phyloP scores from a whole-genome alignment of 2,797 vertebrate species.

The Halcyon smyrnensis region DNA sequence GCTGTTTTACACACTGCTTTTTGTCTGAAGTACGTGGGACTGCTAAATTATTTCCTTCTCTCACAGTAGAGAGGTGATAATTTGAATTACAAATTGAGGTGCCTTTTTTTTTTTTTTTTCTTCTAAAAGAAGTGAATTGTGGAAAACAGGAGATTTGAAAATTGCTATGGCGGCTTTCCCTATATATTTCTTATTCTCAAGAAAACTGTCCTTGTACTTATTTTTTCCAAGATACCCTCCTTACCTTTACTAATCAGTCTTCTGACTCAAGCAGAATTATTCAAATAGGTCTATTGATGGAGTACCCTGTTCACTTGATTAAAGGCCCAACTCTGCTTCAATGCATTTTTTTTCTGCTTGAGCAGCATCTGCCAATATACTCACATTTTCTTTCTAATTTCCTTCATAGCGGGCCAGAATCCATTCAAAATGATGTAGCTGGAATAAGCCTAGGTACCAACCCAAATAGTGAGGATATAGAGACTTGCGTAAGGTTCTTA shows the following conservation, averaged over 20 bases:
- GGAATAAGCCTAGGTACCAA: slow-evolving; percentile 11
- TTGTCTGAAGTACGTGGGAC: background rate
- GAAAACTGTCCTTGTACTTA: background rate
- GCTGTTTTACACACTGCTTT: background rate
- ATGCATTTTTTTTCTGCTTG: slow-evolving; percentile 36
- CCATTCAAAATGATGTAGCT: slow-evolving; percentile 24
- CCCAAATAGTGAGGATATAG: background rate
- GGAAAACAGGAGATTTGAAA: background rate
- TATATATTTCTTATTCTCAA: background rate
- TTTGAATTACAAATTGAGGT: background rate
- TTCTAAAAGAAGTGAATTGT: background rate
- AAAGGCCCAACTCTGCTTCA: slow-evolving; percentile 63
- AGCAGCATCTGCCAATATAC: slow-evolving; percentile 64
- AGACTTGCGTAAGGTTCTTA: background rate
- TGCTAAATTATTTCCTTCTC: background rate
- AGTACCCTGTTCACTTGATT: slow-evolving; percentile 62
- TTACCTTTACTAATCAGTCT: slow-evolving; percentile 51
- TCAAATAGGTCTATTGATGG: slow-evolving; percentile 49
- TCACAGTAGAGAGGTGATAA: background rate
- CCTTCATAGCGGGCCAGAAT: slow-evolving; percentile 44
- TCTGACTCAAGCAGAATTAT: slow-evolving; percentile 55
- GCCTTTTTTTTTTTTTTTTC: background rate
- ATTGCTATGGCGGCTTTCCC: background rate
- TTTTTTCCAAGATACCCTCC: slow-evolving; percentile 40
- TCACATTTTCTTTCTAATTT: slow-evolving; percentile 61